Evolutionary conservation across 2,113 vertebrate genomes (phyloP), one percentile per base, ranked within the genome.

Genomic region (Xiphorhynchus elegans): DNA sequence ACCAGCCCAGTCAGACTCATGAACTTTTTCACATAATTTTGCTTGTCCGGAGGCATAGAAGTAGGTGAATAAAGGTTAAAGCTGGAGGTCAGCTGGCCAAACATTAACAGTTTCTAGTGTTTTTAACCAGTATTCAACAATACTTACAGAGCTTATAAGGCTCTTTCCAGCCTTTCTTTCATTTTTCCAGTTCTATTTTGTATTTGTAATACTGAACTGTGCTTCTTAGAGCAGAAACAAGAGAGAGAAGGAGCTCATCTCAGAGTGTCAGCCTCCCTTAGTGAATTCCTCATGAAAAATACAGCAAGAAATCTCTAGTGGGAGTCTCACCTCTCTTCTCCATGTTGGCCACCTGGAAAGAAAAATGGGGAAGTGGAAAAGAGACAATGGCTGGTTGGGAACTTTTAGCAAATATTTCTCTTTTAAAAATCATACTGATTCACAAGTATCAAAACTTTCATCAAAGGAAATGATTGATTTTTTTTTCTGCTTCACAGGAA

Each of bases 271-370:
- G 39, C 28, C 52, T 75, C 42, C 21, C 42, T n/a, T 40, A 47
- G 39, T 28, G 58, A 95, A 84, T 44, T 72, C 40, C 31, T 69
- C n/a, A 78, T 62, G 66, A 87, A 94, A 95, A 91, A 91, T n/a
- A 18, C 18, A 87, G 47, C 56, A 93, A 56, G 24, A 75, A 78
- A 59, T 82, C 52, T 84, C 44, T 40, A 78, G 15, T 26, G 29
- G 33, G 47, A 77, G 26, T 72, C 44, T 78, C 66, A 20, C 26
- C 55, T 56, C 52, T 52, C 66, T 91, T 79, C 44, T 28, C 17
- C 35, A 50, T 33, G 44, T 78, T 84, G 69, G 24, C 72, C 53
- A 87, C 59, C 56, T 84, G n/a, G 60, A 89, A 68, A 84, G 31
- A 37, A 67, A 70, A 83, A 44, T 9, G 5, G 6, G 14, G 16